A percentile compares a stretch with the other conserved stretches of the same genome.
Evolutionary conservation across 2,113 vertebrate species (phyloP).

Genomic region (Halcyon senegalensis): DNA sequence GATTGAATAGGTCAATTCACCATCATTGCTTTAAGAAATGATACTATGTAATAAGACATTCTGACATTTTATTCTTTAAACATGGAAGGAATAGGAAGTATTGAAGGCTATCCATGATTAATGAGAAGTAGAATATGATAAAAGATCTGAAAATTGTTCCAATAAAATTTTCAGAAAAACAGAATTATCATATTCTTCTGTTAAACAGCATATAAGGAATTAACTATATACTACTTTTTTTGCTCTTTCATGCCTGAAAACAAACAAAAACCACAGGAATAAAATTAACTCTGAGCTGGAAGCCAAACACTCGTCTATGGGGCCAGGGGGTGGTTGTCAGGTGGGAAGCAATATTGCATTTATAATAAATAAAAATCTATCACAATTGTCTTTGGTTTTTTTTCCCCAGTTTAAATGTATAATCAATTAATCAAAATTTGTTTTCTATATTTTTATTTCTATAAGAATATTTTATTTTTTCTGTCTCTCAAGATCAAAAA

Average conservation of each 20-base stretch:
- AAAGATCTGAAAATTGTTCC: background rate
- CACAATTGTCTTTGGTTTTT: background rate
- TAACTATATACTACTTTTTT: background rate
- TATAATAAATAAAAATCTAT: background rate
- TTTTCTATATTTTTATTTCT: background rate
- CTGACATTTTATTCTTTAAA: background rate
- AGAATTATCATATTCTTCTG: background rate
- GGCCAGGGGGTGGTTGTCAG: background rate
- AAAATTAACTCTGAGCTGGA: background rate
- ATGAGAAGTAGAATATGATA: background rate
- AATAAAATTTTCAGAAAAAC: background rate
- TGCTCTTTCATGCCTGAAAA: background rate
- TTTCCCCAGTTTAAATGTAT: background rate
- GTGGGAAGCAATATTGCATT: background rate
- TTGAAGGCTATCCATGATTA: background rate
- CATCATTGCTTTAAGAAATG: background rate
- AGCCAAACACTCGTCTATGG: rapidly evolving
- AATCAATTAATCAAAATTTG: background rate
- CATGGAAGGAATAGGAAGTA: background rate
- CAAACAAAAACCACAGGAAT: background rate
- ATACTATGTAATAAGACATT: background rate
- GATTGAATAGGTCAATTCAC: slow-evolving; percentile 13
- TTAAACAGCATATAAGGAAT: background rate
- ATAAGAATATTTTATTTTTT: background rate
- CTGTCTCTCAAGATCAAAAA: background rate